Percentiles rank a stretch among this genome's conserved stretches.
phyloP scores from a whole-genome alignment of 2,113 vertebrate genomes.

The Etheostoma cragini region DNA sequence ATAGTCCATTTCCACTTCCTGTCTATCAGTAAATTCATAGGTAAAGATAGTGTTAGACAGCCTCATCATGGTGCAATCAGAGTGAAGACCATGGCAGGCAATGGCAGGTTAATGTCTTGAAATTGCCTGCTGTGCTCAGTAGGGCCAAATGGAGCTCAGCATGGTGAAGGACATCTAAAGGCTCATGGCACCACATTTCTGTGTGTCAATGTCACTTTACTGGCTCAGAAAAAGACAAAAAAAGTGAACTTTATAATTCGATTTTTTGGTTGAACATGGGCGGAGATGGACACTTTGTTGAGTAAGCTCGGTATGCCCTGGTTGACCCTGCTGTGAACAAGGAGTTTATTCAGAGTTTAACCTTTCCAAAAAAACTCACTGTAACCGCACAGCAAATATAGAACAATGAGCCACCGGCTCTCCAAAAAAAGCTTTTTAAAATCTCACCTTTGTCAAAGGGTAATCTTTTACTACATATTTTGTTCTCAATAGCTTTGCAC shows the following conservation, averaged over 20 bases:
- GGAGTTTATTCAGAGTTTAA: constrained; percentile 11
- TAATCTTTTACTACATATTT: neutral
- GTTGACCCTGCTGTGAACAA: constrained; percentile 19
- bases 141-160: constrained; percentile 53
- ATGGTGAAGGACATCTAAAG: constrained; percentile 60
- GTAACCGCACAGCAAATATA: constrained; percentile 2
- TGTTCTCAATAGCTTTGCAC: constrained; percentile 7
- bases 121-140: constrained; percentile 51
- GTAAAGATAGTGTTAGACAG: constrained; percentile 38
- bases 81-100: constrained; percentile 23
- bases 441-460: constrained; percentile 10
- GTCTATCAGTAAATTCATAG: constrained; percentile 5
- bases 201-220: constrained; percentile 14
- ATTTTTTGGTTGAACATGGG: constrained; percentile 28
- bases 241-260: constrained; percentile 35
- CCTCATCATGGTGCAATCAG: constrained; percentile 8
- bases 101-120: constrained; percentile 50
- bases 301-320: constrained; percentile 23
- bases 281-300: constrained; percentile 43
- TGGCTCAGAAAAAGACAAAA: neutral
- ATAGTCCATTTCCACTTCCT: constrained; percentile 22
- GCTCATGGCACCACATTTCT: constrained; percentile 17
- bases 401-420: neutral
- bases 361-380: constrained; percentile 8
- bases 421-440: constrained; percentile 6